Percentiles rank a stretch among this genome's conserved stretches.
Evolutionary conservation across 2,113 vertebrate species (phyloP).

Genomic region (Aptenodytes forsteri): DNA sequence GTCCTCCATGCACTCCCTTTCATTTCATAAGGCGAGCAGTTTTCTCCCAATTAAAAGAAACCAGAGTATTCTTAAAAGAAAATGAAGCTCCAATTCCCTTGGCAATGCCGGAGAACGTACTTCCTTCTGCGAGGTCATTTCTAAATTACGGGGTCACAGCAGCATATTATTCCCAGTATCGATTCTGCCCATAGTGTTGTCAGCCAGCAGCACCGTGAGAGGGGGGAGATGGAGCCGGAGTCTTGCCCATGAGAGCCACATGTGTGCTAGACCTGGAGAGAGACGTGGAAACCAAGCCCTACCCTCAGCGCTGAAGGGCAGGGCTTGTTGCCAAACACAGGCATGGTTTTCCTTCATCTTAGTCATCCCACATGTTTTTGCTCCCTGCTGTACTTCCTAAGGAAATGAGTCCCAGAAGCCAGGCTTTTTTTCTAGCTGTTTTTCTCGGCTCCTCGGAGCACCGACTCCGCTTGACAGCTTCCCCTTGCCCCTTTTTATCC

Average conservation of each 20-base stretch:
- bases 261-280: not conserved
- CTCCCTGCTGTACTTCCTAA: not conserved
- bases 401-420: not conserved
- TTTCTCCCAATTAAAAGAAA: not conserved
- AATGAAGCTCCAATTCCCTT: not conserved
- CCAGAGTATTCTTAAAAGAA: not conserved
- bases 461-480: not conserved
- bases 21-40: not conserved
- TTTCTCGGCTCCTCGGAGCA: not conserved
- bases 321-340: not conserved
- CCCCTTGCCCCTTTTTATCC: not conserved
- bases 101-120: accelerated
- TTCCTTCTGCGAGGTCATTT: not conserved
- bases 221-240: not conserved
- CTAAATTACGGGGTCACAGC: not conserved
- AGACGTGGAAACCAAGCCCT: not conserved
- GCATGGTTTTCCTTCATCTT: not conserved
- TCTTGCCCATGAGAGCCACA: not conserved
- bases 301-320: not conserved
- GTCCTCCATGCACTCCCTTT: not conserved
- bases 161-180: not conserved
- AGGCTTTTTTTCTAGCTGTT: not conserved
- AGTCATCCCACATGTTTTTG: not conserved
- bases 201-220: not conserved
- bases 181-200: not conserved